These are phyloP conservation scores for Platynereis dumerilii DNA, from an alignment of 2,888 invertebrate genomes.

Conservation along the genomic window DNA sequence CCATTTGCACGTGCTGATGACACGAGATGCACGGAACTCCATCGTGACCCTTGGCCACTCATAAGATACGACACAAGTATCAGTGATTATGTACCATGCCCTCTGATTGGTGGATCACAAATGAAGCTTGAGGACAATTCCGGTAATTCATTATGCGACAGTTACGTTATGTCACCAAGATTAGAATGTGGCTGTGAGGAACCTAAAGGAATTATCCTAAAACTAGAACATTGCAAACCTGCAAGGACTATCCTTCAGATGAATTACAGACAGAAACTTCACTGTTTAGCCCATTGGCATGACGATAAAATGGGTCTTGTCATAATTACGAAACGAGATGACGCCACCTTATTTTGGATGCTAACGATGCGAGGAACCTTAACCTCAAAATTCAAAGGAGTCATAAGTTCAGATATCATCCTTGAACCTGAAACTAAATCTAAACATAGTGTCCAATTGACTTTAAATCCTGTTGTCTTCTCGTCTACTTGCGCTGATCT, in stretches of 20 bases:
- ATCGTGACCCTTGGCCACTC: not conserved
- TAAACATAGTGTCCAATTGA: not conserved
- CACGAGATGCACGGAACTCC: not conserved
- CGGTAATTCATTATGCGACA: not conserved
- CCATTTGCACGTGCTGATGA: not conserved
- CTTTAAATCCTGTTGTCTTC: not conserved
- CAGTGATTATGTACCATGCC: not conserved
- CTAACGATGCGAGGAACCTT: not conserved
- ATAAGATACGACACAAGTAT: not conserved
- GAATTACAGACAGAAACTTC: conserved; percentile 3
- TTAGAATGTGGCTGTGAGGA: not conserved
- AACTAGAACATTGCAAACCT: not conserved
- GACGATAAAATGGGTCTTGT: not conserved
- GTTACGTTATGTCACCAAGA: not conserved
- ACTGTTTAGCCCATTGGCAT: not conserved
- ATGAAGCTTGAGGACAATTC: not conserved
- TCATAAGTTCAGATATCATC: not conserved
- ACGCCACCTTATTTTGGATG: not conserved
- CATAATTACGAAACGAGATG: not conserved
- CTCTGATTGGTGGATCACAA: not conserved
- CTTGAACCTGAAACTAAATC: not conserved
- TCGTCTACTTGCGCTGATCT: not conserved
- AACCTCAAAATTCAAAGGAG: not conserved
- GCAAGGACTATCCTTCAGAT: not conserved
- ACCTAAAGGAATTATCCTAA: not conserved